Conservation (phyloP, 2,113 vertebrate genomes). For the Otocyon megalotis region DNA sequence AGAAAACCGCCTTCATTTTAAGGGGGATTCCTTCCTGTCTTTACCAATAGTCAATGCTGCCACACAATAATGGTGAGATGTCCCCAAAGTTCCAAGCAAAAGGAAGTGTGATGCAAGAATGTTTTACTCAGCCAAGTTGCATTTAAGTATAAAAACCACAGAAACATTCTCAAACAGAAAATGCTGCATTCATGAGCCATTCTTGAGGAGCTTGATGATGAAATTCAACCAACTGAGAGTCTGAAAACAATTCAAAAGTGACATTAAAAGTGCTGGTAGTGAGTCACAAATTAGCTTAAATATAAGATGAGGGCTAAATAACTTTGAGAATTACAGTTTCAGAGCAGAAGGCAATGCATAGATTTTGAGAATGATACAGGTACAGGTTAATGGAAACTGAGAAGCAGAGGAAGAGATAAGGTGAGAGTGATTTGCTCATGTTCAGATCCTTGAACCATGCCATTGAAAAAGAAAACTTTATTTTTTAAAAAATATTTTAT, state of each 20-base stretch:
- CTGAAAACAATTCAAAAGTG: neutral
- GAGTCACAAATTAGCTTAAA: neutral
- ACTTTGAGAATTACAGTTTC: neutral
- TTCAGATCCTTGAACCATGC: neutral
- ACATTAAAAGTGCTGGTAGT: neutral
- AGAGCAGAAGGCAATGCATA: neutral
- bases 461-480: neutral
- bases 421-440: neutral
- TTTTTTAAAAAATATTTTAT: neutral
- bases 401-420: neutral
- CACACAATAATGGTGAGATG: neutral
- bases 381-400: neutral
- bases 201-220: neutral
- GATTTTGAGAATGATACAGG: neutral
- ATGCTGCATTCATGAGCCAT: neutral
- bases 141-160: neutral
- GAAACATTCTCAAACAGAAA: conserved; percentile 1
- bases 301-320: neutral
- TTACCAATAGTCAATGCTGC: neutral
- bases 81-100: neutral
- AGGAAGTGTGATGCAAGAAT: neutral
- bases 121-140: neutral
- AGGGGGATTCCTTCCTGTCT: neutral
- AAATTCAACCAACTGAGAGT: neutral
- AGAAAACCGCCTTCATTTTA: neutral